These are phyloP conservation scores for Pseudochaenichthys georgianus DNA, from an alignment of 2,797 vertebrate species.

Conservation along the genomic window DNA sequence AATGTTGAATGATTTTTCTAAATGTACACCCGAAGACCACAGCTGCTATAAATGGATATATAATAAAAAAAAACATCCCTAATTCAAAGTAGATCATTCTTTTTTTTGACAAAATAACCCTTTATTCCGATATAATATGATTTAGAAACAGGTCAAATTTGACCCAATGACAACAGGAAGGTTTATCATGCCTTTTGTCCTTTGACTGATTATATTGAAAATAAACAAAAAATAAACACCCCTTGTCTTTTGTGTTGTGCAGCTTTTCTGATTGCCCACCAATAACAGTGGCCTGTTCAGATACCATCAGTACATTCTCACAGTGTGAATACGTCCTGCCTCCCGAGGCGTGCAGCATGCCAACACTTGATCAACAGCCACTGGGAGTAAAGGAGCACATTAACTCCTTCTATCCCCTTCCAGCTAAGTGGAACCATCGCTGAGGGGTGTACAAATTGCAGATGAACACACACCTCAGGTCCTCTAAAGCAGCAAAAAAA, in stretches of 20 bases:
- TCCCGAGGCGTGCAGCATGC: conserved; percentile 43
- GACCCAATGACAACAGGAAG: no score
- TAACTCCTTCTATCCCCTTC: conserved; percentile 73
- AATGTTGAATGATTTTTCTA: no score
- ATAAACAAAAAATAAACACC: conserved; percentile 27
- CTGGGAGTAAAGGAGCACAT: conserved; percentile 69
- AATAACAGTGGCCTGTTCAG: conserved; percentile 39
- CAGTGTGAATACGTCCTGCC: conserved; percentile 33
- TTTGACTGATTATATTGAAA: not conserved
- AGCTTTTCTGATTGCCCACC: conserved; percentile 42
- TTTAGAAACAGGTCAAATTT: no score
- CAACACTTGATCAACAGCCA: conserved; percentile 69
- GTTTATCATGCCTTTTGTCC: conserved; percentile 36
- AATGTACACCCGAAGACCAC: no score
- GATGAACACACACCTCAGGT: conserved; percentile 54
- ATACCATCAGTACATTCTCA: conserved; percentile 59
- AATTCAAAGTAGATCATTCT: no score
- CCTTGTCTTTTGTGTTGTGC: conserved; percentile 19
- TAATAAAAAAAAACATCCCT: no score
- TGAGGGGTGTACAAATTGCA: conserved; percentile 68
- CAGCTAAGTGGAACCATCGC: conserved; percentile 66
- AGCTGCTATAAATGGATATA: no score
- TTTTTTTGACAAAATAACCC: no score
- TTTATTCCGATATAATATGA: no score
- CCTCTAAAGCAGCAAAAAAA: conserved; percentile 52